phyloP scores from a whole-genome alignment of 2,113 vertebrate genomes.

The Tapirus terrestris region DNA sequence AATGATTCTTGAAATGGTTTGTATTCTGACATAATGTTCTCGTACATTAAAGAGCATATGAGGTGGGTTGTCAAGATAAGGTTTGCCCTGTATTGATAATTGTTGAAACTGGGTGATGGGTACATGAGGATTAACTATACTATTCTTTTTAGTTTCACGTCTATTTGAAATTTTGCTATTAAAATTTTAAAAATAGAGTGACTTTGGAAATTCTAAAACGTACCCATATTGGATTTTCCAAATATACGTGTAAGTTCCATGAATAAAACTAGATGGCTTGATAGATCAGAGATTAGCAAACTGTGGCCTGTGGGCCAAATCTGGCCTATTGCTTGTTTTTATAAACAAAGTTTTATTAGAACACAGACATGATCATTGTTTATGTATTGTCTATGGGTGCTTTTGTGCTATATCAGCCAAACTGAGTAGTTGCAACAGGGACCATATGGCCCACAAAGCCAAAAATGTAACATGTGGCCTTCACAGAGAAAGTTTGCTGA shows the following conservation, averaged over 20 bases:
- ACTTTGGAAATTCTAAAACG: background rate
- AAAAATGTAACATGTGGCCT: background rate
- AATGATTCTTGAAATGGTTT: slow-evolving; percentile 3
- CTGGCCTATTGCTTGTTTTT: background rate
- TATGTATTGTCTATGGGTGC: background rate
- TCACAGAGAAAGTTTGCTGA: background rate
- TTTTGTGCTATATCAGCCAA: background rate
- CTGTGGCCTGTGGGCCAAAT: background rate
- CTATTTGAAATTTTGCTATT: background rate
- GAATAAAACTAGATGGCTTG: background rate
- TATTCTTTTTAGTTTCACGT: background rate
- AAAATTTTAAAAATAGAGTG: background rate
- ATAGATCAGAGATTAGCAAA: background rate
- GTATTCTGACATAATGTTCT: background rate
- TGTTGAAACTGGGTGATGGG: background rate
- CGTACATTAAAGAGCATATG: background rate
- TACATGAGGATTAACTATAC: background rate
- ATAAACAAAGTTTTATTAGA: background rate
- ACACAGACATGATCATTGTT: background rate
- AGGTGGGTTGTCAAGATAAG: background rate
- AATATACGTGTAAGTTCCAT: background rate
- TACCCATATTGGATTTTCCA: background rate
- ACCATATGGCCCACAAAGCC: background rate
- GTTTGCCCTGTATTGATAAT: background rate
- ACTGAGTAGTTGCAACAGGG: background rate